phyloP scores from a whole-genome alignment of 2,797 vertebrate species.

The Myotis myotis region DNA sequence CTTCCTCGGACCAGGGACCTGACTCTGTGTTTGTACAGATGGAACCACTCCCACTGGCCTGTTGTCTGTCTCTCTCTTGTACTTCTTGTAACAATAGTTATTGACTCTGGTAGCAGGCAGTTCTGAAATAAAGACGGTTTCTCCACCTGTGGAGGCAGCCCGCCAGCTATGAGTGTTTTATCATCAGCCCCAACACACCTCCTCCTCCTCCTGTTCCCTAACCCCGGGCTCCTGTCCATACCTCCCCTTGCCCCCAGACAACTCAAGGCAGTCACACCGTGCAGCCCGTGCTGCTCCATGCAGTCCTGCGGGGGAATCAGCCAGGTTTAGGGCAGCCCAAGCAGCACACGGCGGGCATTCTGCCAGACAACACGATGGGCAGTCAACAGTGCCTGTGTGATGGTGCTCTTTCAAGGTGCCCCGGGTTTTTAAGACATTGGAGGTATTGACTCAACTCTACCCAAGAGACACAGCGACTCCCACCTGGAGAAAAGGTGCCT shows the following conservation, averaged over 20 bases:
- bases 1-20: slow-evolving; percentile 13
- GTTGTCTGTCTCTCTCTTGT: slow-evolving; percentile 37
- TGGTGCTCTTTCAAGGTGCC: background rate
- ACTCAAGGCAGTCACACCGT: background rate
- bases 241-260: background rate
- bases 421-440: background rate
- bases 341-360: background rate
- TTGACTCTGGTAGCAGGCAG: slow-evolving; percentile 76
- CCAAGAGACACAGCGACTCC: background rate
- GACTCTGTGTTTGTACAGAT: slow-evolving; percentile 54
- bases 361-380: background rate
- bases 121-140: slow-evolving; percentile 83
- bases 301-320: background rate
- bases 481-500: background rate
- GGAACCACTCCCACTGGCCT: background rate
- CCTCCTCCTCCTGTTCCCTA: background rate
- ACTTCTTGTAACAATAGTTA: slow-evolving; percentile 69
- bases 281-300: accelerated
- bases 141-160: slow-evolving; percentile 52
- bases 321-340: background rate
- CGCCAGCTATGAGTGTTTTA: background rate
- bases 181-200: background rate
- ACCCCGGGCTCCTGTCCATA: background rate
- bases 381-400: background rate
- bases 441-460: background rate